phyloP scores from a whole-genome alignment of 2,888 invertebrate genomes.

The Isoperla grammatica region DNA sequence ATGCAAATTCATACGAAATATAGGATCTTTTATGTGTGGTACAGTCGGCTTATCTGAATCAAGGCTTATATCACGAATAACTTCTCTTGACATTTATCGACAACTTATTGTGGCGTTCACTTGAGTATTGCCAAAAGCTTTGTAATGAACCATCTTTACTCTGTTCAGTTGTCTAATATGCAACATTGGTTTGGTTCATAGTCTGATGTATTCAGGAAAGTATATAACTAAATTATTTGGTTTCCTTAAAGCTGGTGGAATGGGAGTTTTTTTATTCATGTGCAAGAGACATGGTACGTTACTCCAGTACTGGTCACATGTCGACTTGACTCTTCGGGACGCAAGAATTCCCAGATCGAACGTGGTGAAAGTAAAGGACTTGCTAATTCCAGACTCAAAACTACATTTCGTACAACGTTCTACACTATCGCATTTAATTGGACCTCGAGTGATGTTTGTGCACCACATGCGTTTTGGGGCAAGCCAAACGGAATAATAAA shows the following conservation, averaged over 20 bases:
- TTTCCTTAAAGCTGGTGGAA: not conserved
- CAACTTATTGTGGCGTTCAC: too few species aligned
- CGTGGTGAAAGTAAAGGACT: not conserved
- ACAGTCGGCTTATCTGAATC: too few species aligned
- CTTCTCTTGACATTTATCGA: conserved; percentile 9
- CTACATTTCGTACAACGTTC: too few species aligned
- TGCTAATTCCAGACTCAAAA: too few species aligned
- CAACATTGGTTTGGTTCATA: not conserved
- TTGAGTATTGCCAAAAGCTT: too few species aligned
- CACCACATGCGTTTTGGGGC: not conserved
- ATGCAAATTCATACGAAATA: too few species aligned
- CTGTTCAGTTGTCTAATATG: too few species aligned
- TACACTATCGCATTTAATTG: not conserved
- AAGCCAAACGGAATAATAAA: not conserved
- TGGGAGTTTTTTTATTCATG: not conserved
- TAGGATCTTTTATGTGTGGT: too few species aligned
- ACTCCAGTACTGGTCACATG: too few species aligned
- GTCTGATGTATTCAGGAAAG: not conserved
- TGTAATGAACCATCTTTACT: too few species aligned
- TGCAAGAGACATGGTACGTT: not conserved
- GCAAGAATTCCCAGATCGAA: not conserved
- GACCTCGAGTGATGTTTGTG: conserved; percentile 2
- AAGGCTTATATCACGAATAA: not conserved
- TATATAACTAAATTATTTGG: not conserved
- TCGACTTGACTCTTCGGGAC: too few species aligned